Percentiles rank a stretch among this genome's conserved stretches.
These are phyloP conservation scores for Tipula unca DNA, from an alignment of 2,888 invertebrate species.

Conservation along the genomic window DNA sequence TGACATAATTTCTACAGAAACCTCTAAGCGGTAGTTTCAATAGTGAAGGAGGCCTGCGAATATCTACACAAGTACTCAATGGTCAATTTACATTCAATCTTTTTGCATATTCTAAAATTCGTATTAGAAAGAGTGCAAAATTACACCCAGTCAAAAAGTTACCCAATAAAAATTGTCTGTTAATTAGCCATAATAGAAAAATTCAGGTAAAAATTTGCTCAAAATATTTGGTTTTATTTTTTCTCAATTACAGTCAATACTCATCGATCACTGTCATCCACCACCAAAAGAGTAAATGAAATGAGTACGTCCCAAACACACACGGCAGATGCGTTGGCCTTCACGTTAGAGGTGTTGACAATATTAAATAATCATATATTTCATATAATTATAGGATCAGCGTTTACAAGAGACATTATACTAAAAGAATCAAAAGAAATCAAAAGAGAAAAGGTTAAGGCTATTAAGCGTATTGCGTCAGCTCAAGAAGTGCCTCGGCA, in stretches of 20 bases:
- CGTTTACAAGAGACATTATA: background rate
- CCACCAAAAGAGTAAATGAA: background rate
- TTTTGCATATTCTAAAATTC: too few relatives aligned
- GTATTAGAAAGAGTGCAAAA: too few relatives aligned
- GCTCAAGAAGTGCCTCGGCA: background rate
- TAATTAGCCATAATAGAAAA: too few relatives aligned
- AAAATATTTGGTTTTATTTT: background rate
- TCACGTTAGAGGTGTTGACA: background rate
- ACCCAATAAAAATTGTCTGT: too few relatives aligned
- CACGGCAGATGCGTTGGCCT: background rate
- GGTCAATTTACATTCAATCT: too few relatives aligned
- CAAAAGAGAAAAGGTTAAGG: background rate
- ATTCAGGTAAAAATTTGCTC: too few relatives aligned
- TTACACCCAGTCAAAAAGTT: too few relatives aligned
- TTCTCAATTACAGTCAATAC: background rate
- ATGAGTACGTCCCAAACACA: background rate
- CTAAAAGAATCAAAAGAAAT: background rate
- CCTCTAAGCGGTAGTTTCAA: too few relatives aligned
- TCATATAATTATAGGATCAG: background rate
- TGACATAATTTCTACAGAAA: background rate
- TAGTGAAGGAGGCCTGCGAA: too few relatives aligned
- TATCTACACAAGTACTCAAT: too few relatives aligned
- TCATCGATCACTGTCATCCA: background rate
- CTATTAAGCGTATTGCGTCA: background rate
- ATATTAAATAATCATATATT: background rate